Base-by-base conservation (phyloP, 2,888 invertebrate species). In the Apotomis capreana region DNA sequence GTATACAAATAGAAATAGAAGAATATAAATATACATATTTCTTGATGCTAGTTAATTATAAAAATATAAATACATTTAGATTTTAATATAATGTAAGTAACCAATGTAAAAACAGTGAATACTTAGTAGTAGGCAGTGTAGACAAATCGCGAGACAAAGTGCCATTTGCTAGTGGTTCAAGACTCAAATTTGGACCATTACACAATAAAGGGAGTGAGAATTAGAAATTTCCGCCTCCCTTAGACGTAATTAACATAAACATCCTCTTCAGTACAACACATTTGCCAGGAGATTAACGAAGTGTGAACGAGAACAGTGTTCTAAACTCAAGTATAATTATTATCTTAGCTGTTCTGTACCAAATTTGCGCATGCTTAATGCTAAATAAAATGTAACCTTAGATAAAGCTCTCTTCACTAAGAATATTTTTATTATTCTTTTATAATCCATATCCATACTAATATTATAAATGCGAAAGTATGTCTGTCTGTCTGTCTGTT, bases 111-210 rank as follows among this genome's bases (percentile, higher is more conserved):
- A 40, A 6, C 40, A 40, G 40, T 6, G 6, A 40, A 40, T 40
- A 40, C 6, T 40, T 6, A 36, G 0, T 8, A 64, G 52, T 13
- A 37, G 8, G 63, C 69, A 59, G 58, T 70, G 63, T 44, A 63
- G 37, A 44, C 63, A 40, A 44, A 26, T 58, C 51, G 4, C 58
- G 37, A 44, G 58, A 52, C 52, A 46, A 69, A 62, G 13, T 51
- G 58, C 69, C 58, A 40, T 63, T 63, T 9, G 37, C 62, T 62
- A 51, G 58, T 52, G 51, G 40, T 40, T 61, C 49, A 40, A 67
- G 67, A 57, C 70, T 60, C 65, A 55, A 70, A 71, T 71, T 71
- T 71, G 71, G 57, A 67, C 67, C 67, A 71, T 71, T 70, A 70
- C 65, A 55, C 60, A 67, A 70, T 70, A 61, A 70, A 70, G 60